Evolutionary conservation across 2,797 vertebrate species (phyloP).

Genomic region (Hylomyscus alleni): DNA sequence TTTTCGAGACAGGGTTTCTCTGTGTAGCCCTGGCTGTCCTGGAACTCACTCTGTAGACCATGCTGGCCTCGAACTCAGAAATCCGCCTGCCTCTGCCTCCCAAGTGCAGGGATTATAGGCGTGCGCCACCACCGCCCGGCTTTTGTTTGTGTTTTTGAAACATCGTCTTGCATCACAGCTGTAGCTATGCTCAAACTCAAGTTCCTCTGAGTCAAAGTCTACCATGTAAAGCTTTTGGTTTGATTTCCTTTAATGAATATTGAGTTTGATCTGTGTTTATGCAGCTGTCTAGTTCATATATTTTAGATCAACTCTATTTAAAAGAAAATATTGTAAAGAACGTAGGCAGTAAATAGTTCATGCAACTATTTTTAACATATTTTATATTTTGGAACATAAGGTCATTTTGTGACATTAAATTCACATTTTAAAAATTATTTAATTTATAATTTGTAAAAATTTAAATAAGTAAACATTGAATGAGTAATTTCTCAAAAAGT

Average conservation of each 20-base stretch:
- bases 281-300: not conserved
- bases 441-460: not conserved
- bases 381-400: not conserved
- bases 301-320: not conserved
- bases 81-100: too few relatives aligned
- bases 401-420: not conserved
- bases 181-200: fast-evolving
- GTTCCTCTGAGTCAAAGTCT: not conserved
- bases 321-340: not conserved
- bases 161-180: not conserved
- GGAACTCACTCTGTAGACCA: too few relatives aligned
- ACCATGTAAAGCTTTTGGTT: not conserved
- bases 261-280: not conserved
- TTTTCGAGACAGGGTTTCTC: too few relatives aligned
- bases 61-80: too few relatives aligned
- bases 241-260: not conserved
- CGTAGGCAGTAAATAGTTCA: not conserved
- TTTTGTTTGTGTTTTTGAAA: not conserved
- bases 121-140: too few relatives aligned
- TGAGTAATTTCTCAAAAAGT: not conserved
- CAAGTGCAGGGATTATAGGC: too few relatives aligned
- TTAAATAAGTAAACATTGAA: not conserved
- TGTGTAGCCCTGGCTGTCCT: too few relatives aligned
- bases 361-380: not conserved
- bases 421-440: not conserved